Evolutionary conservation across 35 echinoderm and acorn worm genomes (phyloP), one percentile per base, ranked within the genome.

Genomic region (Lytechinus pictus): DNA sequence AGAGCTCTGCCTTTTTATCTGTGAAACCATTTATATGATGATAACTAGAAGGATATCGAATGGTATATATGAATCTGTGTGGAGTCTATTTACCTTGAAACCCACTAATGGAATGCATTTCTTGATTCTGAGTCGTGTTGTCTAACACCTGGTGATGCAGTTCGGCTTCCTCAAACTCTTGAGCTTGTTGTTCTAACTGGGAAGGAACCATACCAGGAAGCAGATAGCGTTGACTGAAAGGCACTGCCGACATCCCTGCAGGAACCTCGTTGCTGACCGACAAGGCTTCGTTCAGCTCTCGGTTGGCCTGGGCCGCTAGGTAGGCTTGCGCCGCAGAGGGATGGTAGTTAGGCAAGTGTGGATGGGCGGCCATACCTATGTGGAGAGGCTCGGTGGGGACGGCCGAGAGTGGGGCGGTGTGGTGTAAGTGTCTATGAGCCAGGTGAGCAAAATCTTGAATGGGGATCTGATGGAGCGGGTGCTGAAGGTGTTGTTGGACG

Each of bases 61-160:
- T 7, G 4, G 8, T 24, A 44, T 79, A 79, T 5, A 72, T 3
- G 61, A 13, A 72, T 72, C 61, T 72, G 61, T 79, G 66, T 24
- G 6, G 66, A 79, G 66, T n/a, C 53, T 93, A 93, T 54, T 93
- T 93, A 93, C 92, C 92, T 93, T 93, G 92, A 54, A 93, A 93
- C 28, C 92, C 92, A 93, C 92, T 24, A 10, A 54, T 93, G 92
- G 92, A 93, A 93, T 93, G 92, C 53, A 93, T 93, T 28, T 93
- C 92, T 93, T 54, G 92, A 57, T 93, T 93, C 52, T 93, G 92
- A 27, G 92, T 93, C 21, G 92, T 93, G 29, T 98, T 95, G 21
- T 98, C 97, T 95, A 98, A 95, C 53, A 93, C 95, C 94, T 98
- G 97, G 55, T 79, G 66, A 79, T 97, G 94, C 44, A 98, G 92